Conservation (phyloP, 2,888 invertebrate species). For the Camponotus fellah region DNA sequence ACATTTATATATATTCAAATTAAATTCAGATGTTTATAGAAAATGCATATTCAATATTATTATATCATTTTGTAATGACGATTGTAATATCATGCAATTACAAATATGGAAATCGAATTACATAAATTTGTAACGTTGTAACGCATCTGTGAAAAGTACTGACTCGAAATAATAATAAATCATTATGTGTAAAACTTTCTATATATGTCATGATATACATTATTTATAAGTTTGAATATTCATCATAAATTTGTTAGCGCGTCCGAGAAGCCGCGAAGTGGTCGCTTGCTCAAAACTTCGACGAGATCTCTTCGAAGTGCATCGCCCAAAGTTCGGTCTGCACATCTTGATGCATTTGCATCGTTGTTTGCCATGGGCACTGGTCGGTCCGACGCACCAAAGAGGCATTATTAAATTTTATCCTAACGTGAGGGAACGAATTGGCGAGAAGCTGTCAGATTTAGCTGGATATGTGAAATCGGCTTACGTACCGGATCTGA, state of each 20-base stretch:
- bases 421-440: slow-evolving; percentile 58
- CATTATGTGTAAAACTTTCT: slow-evolving; percentile 2
- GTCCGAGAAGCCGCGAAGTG: slow-evolving; percentile 13
- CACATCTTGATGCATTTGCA: slow-evolving; percentile 50
- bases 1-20: neutral
- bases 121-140: neutral
- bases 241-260: slow-evolving; percentile 30
- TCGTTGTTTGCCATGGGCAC: slow-evolving; percentile 65
- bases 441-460: slow-evolving; percentile 52
- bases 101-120: neutral
- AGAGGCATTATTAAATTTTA: slow-evolving; percentile 60
- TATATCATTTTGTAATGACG: neutral
- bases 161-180: neutral
- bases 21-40: neutral
- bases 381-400: slow-evolving; percentile 63
- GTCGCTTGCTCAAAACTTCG: slow-evolving; percentile 45
- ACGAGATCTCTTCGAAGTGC: slow-evolving; percentile 36
- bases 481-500: slow-evolving; percentile 55
- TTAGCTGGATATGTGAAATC: neutral
- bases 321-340: slow-evolving; percentile 44
- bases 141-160: neutral
- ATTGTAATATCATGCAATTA: neutral
- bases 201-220: slow-evolving; percentile 4
- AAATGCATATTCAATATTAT: neutral
- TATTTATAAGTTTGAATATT: slow-evolving; percentile 37